Conservation (phyloP, 1,140 invertebrate species). For the Lordiphosa mommai region DNA sequence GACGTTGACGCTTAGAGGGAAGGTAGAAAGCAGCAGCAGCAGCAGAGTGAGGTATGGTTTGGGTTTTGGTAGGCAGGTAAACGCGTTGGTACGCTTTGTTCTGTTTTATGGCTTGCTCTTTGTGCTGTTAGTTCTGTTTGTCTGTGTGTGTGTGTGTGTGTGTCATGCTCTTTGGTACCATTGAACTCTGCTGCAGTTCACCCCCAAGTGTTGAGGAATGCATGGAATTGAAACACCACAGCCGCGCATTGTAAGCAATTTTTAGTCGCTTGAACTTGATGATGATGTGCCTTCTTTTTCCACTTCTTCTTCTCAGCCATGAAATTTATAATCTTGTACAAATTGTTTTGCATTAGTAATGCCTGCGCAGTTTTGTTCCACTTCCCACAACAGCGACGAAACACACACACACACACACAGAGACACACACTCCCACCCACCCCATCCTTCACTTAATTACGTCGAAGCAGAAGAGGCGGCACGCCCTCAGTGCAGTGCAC, state of each 20-base stretch:
- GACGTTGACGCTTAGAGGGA: slow-evolving; percentile 30
- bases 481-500: slow-evolving; percentile 48
- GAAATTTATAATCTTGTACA: slow-evolving; percentile 66
- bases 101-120: slow-evolving; percentile 48
- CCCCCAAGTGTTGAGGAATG: slow-evolving; percentile 54
- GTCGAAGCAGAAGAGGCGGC: slow-evolving; percentile 5
- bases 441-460: slow-evolving; percentile 44
- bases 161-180: slow-evolving; percentile 64
- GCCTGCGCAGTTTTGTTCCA: slow-evolving; percentile 54
- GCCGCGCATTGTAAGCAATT: slow-evolving; percentile 9
- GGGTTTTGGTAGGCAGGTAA: slow-evolving; percentile 34
- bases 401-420: neutral
- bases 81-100: slow-evolving; percentile 49
- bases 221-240: slow-evolving; percentile 51
- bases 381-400: slow-evolving; percentile 27
- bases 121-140: slow-evolving; percentile 23
- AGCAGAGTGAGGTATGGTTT: neutral
- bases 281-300: slow-evolving; percentile 18
- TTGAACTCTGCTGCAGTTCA: slow-evolving; percentile 59
- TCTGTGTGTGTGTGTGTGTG: slow-evolving; percentile 24
- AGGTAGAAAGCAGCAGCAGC: neutral
- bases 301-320: slow-evolving; percentile 44
- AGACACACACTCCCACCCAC: neutral
- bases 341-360: slow-evolving; percentile 64
- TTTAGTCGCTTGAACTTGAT: slow-evolving; percentile 39